phyloP scores from a whole-genome alignment of 2,113 vertebrate genomes.

The Pelvicachromis taeniatus region DNA sequence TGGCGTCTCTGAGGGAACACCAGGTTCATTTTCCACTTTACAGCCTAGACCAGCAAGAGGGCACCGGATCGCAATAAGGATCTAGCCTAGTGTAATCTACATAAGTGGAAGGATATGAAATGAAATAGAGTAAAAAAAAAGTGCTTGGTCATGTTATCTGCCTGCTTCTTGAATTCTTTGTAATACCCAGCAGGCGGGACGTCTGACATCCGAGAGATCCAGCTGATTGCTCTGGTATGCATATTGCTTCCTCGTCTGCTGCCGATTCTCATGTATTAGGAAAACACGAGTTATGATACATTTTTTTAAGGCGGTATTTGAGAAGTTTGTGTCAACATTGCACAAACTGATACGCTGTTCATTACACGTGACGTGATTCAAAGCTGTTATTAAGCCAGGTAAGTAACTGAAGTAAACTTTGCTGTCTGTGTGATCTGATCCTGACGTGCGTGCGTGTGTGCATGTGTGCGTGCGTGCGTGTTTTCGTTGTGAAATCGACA shows the following conservation, averaged over 20 bases:
- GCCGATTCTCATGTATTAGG: fast-evolving
- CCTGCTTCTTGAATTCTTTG: background rate
- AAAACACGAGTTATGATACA: background rate
- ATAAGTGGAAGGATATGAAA: background rate
- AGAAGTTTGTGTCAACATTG: background rate
- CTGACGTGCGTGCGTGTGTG: background rate
- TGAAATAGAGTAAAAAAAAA: background rate
- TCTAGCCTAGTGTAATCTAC: background rate
- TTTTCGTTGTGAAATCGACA: background rate
- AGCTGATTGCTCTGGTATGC: background rate
- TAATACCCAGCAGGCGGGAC: background rate
- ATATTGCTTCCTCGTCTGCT: background rate
- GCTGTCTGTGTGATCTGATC: background rate
- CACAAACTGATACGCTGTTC: background rate
- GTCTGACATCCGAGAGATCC: background rate
- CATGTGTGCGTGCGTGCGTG: background rate
- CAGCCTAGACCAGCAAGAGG: background rate
- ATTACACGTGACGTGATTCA: background rate
- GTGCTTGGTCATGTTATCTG: background rate
- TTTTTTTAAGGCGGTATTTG: background rate
- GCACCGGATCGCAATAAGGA: background rate
- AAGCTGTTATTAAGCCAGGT: background rate
- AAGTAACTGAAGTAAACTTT: background rate
- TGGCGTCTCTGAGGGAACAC: background rate
- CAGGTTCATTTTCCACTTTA: background rate